Evolutionary conservation across 2,797 vertebrate genomes (phyloP).

Genomic region (Trachurus trachurus): DNA sequence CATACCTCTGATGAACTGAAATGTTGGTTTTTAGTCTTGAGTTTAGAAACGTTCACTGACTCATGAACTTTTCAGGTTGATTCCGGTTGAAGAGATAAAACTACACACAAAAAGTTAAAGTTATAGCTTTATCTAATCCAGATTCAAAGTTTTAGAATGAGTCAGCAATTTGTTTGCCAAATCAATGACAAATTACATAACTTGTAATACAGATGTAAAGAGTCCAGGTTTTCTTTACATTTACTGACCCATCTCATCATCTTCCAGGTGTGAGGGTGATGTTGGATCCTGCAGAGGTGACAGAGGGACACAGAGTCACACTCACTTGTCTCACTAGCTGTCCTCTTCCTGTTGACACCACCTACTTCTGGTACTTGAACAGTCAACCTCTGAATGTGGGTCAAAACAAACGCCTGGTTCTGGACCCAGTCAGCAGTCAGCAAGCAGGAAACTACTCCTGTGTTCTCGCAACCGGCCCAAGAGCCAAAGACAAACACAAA

Average conservation of each 20-base stretch:
- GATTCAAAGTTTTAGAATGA: no score
- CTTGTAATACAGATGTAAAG: no score
- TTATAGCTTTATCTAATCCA: no score
- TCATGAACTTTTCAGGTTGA: no score
- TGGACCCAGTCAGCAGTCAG: constrained; percentile 34
- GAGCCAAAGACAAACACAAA: rapidly evolving
- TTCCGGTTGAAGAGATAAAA: no score
- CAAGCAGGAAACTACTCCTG: constrained; percentile 56
- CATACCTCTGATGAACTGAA: no score
- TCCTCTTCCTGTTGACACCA: constrained; percentile 39
- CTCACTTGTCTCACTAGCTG: constrained; percentile 62
- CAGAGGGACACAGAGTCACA: constrained; percentile 52
- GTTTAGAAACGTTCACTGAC: no score
- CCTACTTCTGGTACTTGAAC: constrained; percentile 45
- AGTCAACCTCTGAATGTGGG: not conserved
- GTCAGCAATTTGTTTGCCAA: no score
- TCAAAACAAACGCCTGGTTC: constrained; percentile 30
- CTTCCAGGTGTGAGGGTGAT: constrained; percentile 32
- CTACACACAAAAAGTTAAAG: no score
- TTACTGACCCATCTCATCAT: not conserved
- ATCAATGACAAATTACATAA: no score
- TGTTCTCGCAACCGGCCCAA: not conserved
- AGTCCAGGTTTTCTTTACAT: not conserved
- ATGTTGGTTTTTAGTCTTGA: no score
- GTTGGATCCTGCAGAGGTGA: constrained; percentile 26